phyloP scores from a whole-genome alignment of 2,797 vertebrate species.

The Danionella dracula region DNA sequence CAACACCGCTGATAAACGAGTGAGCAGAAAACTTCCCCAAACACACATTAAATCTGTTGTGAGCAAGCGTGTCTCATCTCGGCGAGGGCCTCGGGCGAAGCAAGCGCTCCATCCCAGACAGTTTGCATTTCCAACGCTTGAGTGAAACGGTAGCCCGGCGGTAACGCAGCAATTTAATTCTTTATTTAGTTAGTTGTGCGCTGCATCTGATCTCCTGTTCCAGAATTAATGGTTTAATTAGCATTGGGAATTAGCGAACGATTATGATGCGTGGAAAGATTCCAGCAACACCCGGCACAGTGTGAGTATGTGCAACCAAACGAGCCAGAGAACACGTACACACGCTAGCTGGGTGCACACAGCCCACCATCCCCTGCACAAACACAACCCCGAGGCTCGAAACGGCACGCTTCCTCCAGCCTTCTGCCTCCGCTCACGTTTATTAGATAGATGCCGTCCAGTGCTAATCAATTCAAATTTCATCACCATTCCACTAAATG shows the following conservation, averaged over 20 bases:
- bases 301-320: slow-evolving; percentile 23
- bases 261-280: slow-evolving; percentile 83
- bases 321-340: slow-evolving; percentile 54
- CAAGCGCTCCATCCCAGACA: slow-evolving; percentile 60
- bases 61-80: slow-evolving; percentile 50
- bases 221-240: slow-evolving; percentile 81
- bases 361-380: no score
- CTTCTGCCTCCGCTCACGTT: slow-evolving; percentile 62
- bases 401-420: slow-evolving; percentile 61
- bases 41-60: not conserved
- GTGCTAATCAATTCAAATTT: slow-evolving; percentile 66
- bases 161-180: slow-evolving; percentile 71
- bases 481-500: slow-evolving; percentile 51
- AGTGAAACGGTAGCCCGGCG: slow-evolving; percentile 68
- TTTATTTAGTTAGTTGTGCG: slow-evolving; percentile 75
- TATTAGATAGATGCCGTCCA: slow-evolving; percentile 69
- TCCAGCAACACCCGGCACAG: slow-evolving; percentile 61
- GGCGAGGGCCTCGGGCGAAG: slow-evolving; percentile 66
- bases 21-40: not conserved
- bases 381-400: no score
- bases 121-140: slow-evolving; percentile 75
- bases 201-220: slow-evolving; percentile 75
- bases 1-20: not conserved
- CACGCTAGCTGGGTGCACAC: slow-evolving; percentile 59
- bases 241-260: slow-evolving; percentile 79